Evolutionary conservation across 1,140 invertebrate genomes (phyloP), one percentile per base, ranked within the genome.

Genomic region (Neomicropteryx cornuta): DNA sequence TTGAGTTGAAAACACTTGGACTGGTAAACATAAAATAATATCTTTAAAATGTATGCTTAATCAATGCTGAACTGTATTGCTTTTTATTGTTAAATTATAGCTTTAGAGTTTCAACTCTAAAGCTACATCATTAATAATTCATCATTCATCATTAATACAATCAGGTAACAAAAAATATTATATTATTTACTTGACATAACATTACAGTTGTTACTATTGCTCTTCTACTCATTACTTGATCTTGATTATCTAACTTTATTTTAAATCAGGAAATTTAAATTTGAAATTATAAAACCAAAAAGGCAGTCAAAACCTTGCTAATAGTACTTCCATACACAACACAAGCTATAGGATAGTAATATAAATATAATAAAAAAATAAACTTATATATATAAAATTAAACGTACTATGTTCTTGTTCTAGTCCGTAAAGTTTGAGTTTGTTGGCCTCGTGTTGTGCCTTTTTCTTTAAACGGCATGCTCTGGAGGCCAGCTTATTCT

Each of bases 401-500:
- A 18, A 77, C 81, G 79, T 72, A 93, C 89, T 86, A 57, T 97
- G 93, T 68, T 98, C 94, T 54, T 79, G 74, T 68, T 96, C 88
- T 33, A 98, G 68, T 18, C 93, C 94, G 61, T 79, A 85, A 2
- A 97, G 67, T 70, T 97, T 97, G 22, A 98, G 79, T 66, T 94
- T 94, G 53, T 94, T 93, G 3, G 89, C 89, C 63, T 93, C 89
- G 58, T 94, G 89, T 58, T 94, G 89, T 8, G 89, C 89, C 62
- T 94, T 94, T 58, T 93, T 94, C 70, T 94, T 94, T 43, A 94
- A 66, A 36, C 93, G 75, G 63, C 93, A 98, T 20, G 92, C 93
- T 36, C 94, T 80, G 0, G 93, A 97, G 4, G 94, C 93, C 18
- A 97, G 67, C 69, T 98, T 97, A 59, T 98, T 98, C 56, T 97